Base-by-base conservation (phyloP, 2,888 invertebrate species). In the Germaria angustata region DNA sequence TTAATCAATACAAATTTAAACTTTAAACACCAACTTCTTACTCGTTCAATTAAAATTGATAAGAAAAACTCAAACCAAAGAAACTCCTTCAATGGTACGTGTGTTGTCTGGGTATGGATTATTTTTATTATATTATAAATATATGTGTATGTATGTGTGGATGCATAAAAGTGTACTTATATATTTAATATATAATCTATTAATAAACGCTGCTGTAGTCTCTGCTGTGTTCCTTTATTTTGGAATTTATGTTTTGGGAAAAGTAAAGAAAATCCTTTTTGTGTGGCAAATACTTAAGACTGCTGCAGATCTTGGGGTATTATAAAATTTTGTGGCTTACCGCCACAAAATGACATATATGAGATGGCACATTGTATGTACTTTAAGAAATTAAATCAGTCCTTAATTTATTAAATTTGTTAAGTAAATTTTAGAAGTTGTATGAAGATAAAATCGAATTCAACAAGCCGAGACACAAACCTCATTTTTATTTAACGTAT, bases 361-460 rank as follows among this genome's bases (percentile, higher is more conserved):
- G 39, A 20, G 0, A 20, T 46, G 11, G 3, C 3, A 46, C 46
- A 9, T 7, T 17, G 15, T 44, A 2, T n/a, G n/a, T n/a, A n/a
- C n/a, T n/a, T n/a, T n/a, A n/a, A n/a, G n/a, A n/a, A n/a, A n/a
- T n/a, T n/a, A n/a, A n/a, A n/a, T n/a, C n/a, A n/a, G n/a, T n/a
- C n/a, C n/a, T n/a, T n/a, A n/a, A n/a, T n/a, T n/a, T n/a, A n/a
- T n/a, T n/a, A n/a, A n/a, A n/a, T n/a, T n/a, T 17, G 49, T 59
- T 57, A 57, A 46, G 65, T 46, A 65, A 44, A 57, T 59, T 66
- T 39, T 39, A 32, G n/a, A n/a, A n/a, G n/a, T n/a, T n/a, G n/a
- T n/a, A n/a, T n/a, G n/a, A n/a, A n/a, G n/a, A n/a, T n/a, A n/a
- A n/a, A n/a, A n/a, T n/a, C n/a, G n/a, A n/a, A n/a, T n/a, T n/a